Percentiles rank a stretch among this genome's conserved stretches.
Conservation (phyloP, 2,888 invertebrate genomes). For the Xanthorhoe designata region DNA sequence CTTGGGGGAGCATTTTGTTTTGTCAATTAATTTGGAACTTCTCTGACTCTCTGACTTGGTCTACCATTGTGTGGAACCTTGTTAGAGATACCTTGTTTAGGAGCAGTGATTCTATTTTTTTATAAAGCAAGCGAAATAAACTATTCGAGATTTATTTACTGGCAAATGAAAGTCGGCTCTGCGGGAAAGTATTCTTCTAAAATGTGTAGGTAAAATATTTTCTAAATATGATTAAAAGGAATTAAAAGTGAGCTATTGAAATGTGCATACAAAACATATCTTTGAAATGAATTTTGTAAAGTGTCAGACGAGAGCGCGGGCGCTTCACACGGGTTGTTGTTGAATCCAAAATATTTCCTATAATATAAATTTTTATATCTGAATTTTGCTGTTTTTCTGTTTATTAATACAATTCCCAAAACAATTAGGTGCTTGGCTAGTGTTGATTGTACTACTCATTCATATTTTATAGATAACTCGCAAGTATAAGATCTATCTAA, state of each 20-base stretch:
- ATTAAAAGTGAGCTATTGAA: conserved; percentile 31
- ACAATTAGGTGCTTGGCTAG: neutral
- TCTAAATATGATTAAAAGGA: neutral
- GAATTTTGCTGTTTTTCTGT: conserved; percentile 67
- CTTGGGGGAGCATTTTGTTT: no score
- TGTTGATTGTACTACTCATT: no score
- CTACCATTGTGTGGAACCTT: no score
- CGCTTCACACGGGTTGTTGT: conserved; percentile 69
- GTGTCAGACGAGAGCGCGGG: conserved; percentile 52
- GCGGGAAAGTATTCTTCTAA: neutral
- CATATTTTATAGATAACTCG: no score
- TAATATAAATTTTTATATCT: conserved; percentile 86
- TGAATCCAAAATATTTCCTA: conserved; percentile 85
- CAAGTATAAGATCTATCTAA: no score
- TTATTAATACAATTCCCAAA: neutral
- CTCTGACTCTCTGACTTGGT: no score
- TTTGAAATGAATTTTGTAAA: conserved; percentile 25
- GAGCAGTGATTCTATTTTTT: no score
- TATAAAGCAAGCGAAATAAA: no score
- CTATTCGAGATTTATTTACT: no score
- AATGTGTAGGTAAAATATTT: neutral
- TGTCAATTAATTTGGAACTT: no score
- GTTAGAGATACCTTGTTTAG: no score
- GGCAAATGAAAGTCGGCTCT: neutral
- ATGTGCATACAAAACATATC: conserved; percentile 34